Evolutionary conservation across 2,888 invertebrate species (phyloP), one percentile per base, ranked within the genome.

Genomic region (Stictocephala bisonia): DNA sequence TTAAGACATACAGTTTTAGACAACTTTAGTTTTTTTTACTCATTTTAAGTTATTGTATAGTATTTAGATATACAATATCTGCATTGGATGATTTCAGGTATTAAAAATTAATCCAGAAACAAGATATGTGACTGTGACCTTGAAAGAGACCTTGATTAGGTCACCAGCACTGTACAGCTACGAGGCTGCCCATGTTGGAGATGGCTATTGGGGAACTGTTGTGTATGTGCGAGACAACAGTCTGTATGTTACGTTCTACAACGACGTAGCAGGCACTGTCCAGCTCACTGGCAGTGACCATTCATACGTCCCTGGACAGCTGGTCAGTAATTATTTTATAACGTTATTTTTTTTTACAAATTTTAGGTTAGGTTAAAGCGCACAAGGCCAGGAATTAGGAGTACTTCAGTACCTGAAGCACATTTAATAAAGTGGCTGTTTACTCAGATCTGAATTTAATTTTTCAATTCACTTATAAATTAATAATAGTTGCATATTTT

Each of bases 141-240:
- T 91, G 79, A 92, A 92, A 79, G 87, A 87, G 2, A 88, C 89
- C 1, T 86, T 93, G 9, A 82, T 93, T 0, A 86, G 87, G 0
- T 85, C 87, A 0, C 85, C 86, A 15, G 83, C 89, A 31, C 83
- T 93, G 3, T 82, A 80, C 0, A 83, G 84, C 1, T 84, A 88
- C 56, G 81, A 86, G 0, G 83, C 88, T 7, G 89, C 88, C 0
- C 82, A 84, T 41, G 75, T 85, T 0, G 89, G 88, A 40, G 82
- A 85, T 24, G 81, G 84, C 0, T 88, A 89, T 80, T 86, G 87
- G 2, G 91, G 90, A 0, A 85, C 88, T 24, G 83, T 91, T 4
- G 80, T 83, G 1, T 83, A 86, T 80, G 86, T 89, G 67, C 83
- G 85, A 41, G 80, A 82, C 1, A 78, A 78, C 6, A 88, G 88